Base-by-base conservation (phyloP, 2,888 invertebrate species). In the Drosophila kokeensis region DNA sequence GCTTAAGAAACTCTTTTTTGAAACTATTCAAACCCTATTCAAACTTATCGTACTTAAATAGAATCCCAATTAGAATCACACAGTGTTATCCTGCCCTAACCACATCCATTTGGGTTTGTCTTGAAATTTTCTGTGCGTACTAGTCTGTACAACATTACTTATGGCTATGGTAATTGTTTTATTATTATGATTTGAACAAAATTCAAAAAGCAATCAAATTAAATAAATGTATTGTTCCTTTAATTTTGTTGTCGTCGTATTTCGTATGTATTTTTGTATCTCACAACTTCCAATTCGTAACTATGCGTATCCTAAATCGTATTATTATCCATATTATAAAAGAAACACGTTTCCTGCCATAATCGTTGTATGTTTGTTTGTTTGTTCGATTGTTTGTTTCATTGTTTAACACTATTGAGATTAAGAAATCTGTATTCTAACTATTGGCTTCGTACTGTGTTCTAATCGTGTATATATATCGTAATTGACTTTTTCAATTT, bases 401-500 rank as follows among this genome's bases (percentile, higher is more conserved):
- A 65, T 80, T 75, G 76, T 76, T 77, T 52, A 21, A 60, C 69
- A 62, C 34, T 60, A 87, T 85, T 86, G 87, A 67, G 48, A 49
- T 55, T 53, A 72, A 64, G 45, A 58, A 45, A 62, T 70, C 57
- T 75, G 69, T 76, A 75, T 83, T 55, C 48, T 69, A 40, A 55
- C 38, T 57, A 86, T 86, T 86, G 89, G 89, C 86, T 88, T 86
- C 83, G 81, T 88, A 86, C 83, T 90, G 89, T 85, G 78, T 87
- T 87, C 54, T 83, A 78, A 73, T 70, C 73, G 76, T 90, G 63
- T 87, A 65, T 66, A 72, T 68, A 57, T 70, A 74, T 72, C 66
- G 78, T 84, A 66, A 83, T 81, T 81, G 62, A 83, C 21, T 53
- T 63, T 64, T 55, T 81, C 53, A 32, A 71, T 68, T 76, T 76